Evolutionary conservation across 1,140 invertebrate genomes (phyloP).

Genomic region (Prorops nasuta): DNA sequence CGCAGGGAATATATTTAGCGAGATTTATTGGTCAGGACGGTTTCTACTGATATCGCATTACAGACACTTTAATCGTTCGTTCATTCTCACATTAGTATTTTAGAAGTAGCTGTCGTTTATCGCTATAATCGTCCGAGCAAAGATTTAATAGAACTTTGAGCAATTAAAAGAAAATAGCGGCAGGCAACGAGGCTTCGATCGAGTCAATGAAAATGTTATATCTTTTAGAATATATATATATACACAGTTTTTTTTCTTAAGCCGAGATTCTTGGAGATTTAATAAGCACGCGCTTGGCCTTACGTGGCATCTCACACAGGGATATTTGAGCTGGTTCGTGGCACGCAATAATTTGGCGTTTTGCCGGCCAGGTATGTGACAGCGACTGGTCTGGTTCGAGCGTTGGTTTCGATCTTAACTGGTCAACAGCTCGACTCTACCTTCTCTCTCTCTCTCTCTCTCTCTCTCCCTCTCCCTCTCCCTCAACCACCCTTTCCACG

Average conservation of each 20-base stretch:
- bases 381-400: slow-evolving; percentile 35
- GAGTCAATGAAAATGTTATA: too few species aligned
- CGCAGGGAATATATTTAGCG: slow-evolving; percentile 9
- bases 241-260: too few species aligned
- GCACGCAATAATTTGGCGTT: slow-evolving; percentile 21
- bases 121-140: too few species aligned
- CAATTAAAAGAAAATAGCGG: too few species aligned
- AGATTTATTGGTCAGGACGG: slow-evolving; percentile 26
- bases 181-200: too few species aligned
- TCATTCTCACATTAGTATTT: slow-evolving; percentile 9
- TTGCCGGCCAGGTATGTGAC: slow-evolving; percentile 24
- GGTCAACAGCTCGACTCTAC: too few species aligned
- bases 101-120: too few species aligned
- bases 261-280: slow-evolving; percentile 1
- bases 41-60: slow-evolving; percentile 20
- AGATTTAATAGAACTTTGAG: too few species aligned
- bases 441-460: slow-evolving; percentile 5
- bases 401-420: slow-evolving; percentile 17
- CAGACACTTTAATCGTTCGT: slow-evolving; percentile 8
- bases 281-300: neutral
- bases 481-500: neutral
- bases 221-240: too few species aligned
- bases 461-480: slow-evolving; percentile 7
- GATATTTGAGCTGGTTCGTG: neutral
- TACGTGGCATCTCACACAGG: neutral